Conservation (phyloP, 1,140 invertebrate species). For the Camponotus pennsylvanicus region DNA sequence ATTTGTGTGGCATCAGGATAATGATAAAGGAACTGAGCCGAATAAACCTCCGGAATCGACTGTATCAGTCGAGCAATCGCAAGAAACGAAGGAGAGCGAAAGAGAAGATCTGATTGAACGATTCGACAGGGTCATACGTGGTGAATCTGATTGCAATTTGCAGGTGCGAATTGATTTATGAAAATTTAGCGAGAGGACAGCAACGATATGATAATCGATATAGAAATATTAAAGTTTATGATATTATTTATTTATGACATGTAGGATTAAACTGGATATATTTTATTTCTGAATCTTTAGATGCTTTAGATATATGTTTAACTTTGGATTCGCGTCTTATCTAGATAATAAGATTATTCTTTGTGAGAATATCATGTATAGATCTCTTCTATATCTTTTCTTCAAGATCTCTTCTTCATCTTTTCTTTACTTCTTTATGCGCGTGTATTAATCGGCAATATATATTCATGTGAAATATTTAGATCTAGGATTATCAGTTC, state of each 20-base stretch:
- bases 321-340: background rate
- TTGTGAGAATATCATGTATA: too few relatives aligned
- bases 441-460: too few relatives aligned
- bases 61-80: constrained; percentile 72
- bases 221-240: background rate
- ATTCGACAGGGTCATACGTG: constrained; percentile 80
- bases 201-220: background rate
- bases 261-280: too few relatives aligned
- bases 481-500: background rate
- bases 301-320: background rate
- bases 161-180: constrained; percentile 75
- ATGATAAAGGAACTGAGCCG: constrained; percentile 70
- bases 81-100: constrained; percentile 76
- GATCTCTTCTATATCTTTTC: too few relatives aligned
- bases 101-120: constrained; percentile 81
- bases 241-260: background rate
- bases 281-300: too few relatives aligned
- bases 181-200: background rate
- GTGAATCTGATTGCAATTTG: constrained; percentile 75
- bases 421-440: too few relatives aligned
- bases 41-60: constrained; percentile 75
- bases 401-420: background rate
- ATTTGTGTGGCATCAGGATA: constrained; percentile 75
- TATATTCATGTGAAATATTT: background rate
- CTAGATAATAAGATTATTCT: too few relatives aligned